phyloP scores from a whole-genome alignment of 37 sponge, comb jelly and placozoan species.

The Eunapius fragilis region DNA sequence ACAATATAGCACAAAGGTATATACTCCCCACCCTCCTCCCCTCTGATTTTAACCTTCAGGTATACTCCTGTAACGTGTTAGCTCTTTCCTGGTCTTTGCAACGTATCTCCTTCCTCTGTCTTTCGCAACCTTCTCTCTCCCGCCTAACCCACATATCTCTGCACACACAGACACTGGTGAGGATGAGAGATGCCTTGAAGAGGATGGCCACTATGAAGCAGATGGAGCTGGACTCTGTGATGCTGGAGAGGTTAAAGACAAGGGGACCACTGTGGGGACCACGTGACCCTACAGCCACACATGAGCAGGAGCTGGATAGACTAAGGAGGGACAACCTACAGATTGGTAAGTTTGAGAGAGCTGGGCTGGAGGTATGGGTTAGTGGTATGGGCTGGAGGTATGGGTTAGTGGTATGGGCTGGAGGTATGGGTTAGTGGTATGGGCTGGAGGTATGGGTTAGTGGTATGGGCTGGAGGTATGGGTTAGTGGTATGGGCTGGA shows the following conservation, averaged over 20 bases:
- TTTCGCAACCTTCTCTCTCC: no score
- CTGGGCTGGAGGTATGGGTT: background rate
- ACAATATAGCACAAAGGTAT: background rate
- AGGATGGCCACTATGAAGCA: background rate
- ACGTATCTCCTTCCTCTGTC: no score
- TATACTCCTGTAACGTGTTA: no score
- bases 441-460: no score
- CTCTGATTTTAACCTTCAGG: background rate
- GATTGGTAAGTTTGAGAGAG: slow-evolving; percentile 2
- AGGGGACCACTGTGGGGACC: slow-evolving; percentile 27
- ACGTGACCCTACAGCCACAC: slow-evolving; percentile 5
- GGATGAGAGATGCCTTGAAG: background rate
- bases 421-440: no score
- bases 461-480: no score
- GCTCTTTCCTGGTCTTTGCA: no score
- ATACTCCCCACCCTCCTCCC: background rate
- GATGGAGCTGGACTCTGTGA: slow-evolving; percentile 1
- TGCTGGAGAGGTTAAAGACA: slow-evolving; percentile 18
- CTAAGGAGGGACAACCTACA: slow-evolving; percentile 9
- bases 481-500: no score
- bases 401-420: no score
- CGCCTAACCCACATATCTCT: no score
- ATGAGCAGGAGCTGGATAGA: background rate
- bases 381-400: no score
- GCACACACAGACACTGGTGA: background rate